phyloP scores from a whole-genome alignment of 2,888 invertebrate species.

The Leucophora obtusa region DNA sequence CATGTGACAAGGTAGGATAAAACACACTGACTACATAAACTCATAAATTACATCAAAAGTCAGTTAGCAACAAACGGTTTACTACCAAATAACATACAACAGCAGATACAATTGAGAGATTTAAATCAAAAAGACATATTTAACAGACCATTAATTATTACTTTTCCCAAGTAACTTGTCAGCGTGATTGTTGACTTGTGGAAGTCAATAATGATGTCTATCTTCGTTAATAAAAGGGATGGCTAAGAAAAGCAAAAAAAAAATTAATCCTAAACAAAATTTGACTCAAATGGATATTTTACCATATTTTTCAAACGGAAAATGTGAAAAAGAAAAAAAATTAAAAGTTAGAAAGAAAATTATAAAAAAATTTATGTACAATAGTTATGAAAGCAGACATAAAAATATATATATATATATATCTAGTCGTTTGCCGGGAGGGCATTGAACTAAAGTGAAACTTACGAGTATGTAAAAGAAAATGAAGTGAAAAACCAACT shows the following conservation, averaged over 20 bases:
- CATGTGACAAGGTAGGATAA: too few relatives aligned
- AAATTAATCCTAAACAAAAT: neutral
- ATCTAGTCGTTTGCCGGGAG: neutral
- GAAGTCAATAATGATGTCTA: constrained; percentile 16
- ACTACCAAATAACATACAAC: neutral
- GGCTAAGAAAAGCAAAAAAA: neutral
- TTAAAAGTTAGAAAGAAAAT: neutral
- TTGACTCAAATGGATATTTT: neutral
- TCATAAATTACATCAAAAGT: neutral
- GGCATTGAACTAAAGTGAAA: constrained; percentile 10
- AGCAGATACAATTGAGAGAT: constrained; percentile 1
- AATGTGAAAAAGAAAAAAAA: constrained; percentile 7
- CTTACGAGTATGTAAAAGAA: constrained; percentile 17
- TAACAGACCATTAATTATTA: constrained; percentile 56
- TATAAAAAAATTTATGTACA: neutral
- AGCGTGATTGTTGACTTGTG: constrained; percentile 34
- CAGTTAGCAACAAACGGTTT: constrained; percentile 14
- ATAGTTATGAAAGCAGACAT: constrained; percentile 11
- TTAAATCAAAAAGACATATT: constrained; percentile 37
- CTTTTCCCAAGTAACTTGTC: constrained; percentile 35
- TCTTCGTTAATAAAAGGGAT: neutral
- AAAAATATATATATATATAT: neutral
- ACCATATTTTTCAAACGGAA: neutral
- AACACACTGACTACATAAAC: too few relatives aligned
- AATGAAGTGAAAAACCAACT: constrained; percentile 15